Percentiles rank a stretch among this genome's conserved stretches.
These are phyloP conservation scores for Tyrannus savana DNA, from an alignment of 2,113 vertebrate genomes.

Conservation along the genomic window DNA sequence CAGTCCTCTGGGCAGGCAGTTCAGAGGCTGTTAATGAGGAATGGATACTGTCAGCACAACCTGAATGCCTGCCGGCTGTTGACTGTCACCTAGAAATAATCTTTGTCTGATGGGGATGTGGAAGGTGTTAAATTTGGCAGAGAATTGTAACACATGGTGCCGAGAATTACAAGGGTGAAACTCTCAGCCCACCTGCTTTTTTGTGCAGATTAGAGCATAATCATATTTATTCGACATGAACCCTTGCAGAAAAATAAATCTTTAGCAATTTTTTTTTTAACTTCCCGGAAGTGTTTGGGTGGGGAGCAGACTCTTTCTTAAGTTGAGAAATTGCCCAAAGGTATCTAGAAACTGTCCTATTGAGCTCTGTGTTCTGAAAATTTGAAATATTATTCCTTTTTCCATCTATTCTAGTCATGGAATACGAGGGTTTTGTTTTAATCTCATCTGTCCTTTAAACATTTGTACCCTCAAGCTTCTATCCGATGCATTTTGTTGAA, in stretches of 20 bases:
- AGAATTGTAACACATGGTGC: neutral
- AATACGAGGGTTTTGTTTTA: neutral
- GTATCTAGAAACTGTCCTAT: neutral
- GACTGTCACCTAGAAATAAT: constrained; percentile 5
- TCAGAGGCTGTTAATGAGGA: neutral
- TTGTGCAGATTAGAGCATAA: neutral
- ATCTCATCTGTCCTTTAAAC: neutral
- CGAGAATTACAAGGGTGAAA: neutral
- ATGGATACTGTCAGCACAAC: neutral
- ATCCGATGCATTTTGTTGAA: constrained; percentile 3
- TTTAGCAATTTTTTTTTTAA: neutral
- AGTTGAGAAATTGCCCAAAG: neutral
- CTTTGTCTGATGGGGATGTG: neutral
- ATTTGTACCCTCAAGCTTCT: constrained; percentile 7
- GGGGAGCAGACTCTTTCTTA: neutral
- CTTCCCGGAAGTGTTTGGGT: neutral
- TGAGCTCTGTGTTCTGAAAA: neutral
- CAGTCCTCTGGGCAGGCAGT: neutral
- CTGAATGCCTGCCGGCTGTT: neutral
- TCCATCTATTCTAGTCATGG: neutral
- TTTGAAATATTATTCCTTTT: neutral
- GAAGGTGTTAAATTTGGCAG: neutral
- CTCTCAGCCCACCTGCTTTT: neutral
- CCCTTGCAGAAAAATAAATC: neutral
- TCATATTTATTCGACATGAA: neutral